A percentile compares a stretch with the other conserved stretches of the same genome.
Conservation (phyloP, 2,113 vertebrate genomes). For the Crocuta crocuta region DNA sequence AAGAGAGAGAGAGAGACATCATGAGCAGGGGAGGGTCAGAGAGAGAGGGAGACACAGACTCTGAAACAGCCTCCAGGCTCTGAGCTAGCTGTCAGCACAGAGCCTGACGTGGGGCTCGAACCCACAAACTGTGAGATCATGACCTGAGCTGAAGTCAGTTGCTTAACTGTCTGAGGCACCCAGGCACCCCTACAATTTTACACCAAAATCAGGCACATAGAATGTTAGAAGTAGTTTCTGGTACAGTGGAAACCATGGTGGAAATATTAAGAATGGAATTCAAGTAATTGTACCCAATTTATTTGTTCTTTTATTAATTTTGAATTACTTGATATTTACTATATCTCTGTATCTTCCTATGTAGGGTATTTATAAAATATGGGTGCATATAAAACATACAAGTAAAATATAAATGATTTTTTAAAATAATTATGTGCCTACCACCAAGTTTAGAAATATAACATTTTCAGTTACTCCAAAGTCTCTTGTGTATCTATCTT, state of each 20-base stretch:
- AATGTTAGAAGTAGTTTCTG: background rate
- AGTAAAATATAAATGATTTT: background rate
- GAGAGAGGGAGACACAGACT: no score
- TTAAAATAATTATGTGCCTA: background rate
- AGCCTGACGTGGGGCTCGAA: no score
- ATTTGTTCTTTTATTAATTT: background rate
- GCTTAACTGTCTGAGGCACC: no score
- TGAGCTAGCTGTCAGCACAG: no score
- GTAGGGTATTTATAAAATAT: background rate
- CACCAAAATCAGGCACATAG: background rate
- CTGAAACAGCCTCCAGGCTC: no score
- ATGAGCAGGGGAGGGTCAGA: no score
- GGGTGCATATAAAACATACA: background rate
- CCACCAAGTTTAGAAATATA: background rate
- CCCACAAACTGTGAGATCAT: no score
- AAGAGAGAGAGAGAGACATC: no score
- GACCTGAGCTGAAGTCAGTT: no score
- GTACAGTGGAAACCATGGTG: background rate
- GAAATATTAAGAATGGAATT: background rate
- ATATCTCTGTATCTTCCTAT: background rate
- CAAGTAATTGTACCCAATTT: background rate
- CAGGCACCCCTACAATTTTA: background rate
- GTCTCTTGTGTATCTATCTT: background rate
- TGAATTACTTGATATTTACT: background rate
- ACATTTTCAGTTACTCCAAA: background rate